These are phyloP conservation scores for Micrastur ruficollis DNA, from an alignment of 2,797 vertebrate genomes.

Conservation along the genomic window DNA sequence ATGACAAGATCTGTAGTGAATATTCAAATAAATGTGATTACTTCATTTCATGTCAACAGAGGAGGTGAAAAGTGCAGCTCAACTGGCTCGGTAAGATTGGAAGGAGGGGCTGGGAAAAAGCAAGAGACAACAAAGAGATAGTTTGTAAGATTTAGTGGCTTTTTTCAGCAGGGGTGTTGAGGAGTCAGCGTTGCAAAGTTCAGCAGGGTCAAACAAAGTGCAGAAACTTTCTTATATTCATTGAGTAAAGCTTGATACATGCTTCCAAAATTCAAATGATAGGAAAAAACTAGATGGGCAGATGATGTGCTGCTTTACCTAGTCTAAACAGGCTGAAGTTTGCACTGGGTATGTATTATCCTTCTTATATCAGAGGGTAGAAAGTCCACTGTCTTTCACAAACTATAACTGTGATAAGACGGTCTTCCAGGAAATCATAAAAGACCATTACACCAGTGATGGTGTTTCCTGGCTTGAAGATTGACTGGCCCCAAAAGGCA, in stretches of 20 bases:
- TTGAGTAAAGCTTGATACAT: constrained; percentile 11
- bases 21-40: constrained; percentile 77
- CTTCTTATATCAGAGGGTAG: constrained; percentile 58
- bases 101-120: constrained; percentile 78
- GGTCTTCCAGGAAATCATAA: constrained; percentile 64
- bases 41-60: constrained; percentile 77
- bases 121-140: constrained; percentile 83
- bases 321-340: constrained; percentile 4
- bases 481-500: neutral
- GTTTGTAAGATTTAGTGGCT: constrained; percentile 80
- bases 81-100: constrained; percentile 72
- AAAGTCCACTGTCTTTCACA: constrained; percentile 61
- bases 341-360: neutral
- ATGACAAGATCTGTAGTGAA: constrained; percentile 77
- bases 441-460: constrained; percentile 42
- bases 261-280: constrained; percentile 30
- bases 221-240: constrained; percentile 76
- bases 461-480: constrained; percentile 13
- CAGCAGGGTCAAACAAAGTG: constrained; percentile 88
- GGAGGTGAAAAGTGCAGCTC: constrained; percentile 82
- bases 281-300: neutral
- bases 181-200: constrained; percentile 82
- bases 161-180: constrained; percentile 78
- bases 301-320: constrained; percentile 32
- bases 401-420: constrained; percentile 52